Percentiles rank a stretch among this genome's conserved stretches.
Evolutionary conservation across 2,797 vertebrate species (phyloP).

Genomic region (Saxicola maurus): DNA sequence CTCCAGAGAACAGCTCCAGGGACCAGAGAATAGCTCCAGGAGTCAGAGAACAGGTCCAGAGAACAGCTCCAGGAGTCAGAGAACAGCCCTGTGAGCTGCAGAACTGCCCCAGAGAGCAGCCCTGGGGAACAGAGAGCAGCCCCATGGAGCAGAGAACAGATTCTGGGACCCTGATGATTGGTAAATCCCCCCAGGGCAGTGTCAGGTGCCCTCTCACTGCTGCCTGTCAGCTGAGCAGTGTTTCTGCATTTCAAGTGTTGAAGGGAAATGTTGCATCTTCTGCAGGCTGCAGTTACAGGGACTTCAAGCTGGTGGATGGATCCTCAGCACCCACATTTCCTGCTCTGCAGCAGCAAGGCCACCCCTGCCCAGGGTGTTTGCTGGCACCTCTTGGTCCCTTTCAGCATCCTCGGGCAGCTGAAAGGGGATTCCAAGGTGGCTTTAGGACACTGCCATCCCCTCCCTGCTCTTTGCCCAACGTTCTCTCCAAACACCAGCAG

Average conservation of each 20-base stretch:
- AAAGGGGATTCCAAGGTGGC: background rate
- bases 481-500: background rate
- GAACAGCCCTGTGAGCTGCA: background rate
- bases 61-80: no score
- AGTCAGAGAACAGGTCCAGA: no score
- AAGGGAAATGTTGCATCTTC: background rate
- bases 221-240: background rate
- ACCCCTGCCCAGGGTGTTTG: accelerated
- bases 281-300: background rate
- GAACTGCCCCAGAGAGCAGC: background rate
- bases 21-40: no score
- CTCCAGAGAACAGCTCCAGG: background rate
- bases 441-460: background rate
- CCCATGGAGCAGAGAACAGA: background rate
- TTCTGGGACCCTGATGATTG: accelerated
- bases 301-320: background rate
- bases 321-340: background rate
- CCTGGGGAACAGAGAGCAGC: background rate
- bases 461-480: background rate
- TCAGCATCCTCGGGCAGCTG: background rate
- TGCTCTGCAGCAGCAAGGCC: background rate
- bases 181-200: background rate
- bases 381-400: background rate
- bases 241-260: background rate
- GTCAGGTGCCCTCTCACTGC: accelerated